Base-by-base conservation (phyloP, 37 sponge, comb jelly and placozoan genomes). In the Chondrilla cf. caribensis region DNA sequence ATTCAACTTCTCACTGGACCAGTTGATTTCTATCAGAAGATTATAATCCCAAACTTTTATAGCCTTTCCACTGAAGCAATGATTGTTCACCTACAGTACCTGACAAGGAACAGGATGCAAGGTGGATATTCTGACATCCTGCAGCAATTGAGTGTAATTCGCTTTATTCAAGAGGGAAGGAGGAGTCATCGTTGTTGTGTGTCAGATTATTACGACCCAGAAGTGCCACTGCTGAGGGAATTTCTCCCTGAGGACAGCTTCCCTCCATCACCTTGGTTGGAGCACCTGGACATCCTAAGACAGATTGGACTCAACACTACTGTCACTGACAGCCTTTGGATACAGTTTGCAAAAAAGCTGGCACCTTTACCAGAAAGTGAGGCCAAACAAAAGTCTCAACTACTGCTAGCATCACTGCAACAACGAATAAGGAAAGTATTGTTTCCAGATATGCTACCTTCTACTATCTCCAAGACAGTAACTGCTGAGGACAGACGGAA, bases 151-250 rank as follows among this genome's bases (percentile, higher is more conserved):
- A n/a, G 24, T 51, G 5, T 29, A 1, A 75, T 39, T 2, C 80
- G 58, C 0, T 77, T 89, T 40, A 75, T 89, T 22, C 0, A 79
- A 4, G 71, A 38, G 36, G 54, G 57, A 26, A 57, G 76, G n/a
- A 80, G 43, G 38, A 0, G 31, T 7, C 41, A 7, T 19, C 21
- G 18, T 32, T 17, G 29, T 1, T 22, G 39, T 29, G 83, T 82
- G 9, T 43, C 81, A 31, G 83, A 89, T n/a, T 67, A 84, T 21
- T 85, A 66, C 67, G 86, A 89, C 70, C 83, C 83, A 54, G 22
- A 37, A n/a, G 41, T 47, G 38, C 42, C 65, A 42, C 68, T 82
- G 19, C 60, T 84, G 25, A 51, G 38, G 33, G 59, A n/a, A 17
- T 89, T 89, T 47, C 28, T 59, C 18, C 15, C 24, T 21, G 40